A percentile compares a stretch with the other conserved stretches of the same genome.
Evolutionary conservation across 2,113 vertebrate genomes (phyloP).

Genomic region (Cebidichthys violaceus): DNA sequence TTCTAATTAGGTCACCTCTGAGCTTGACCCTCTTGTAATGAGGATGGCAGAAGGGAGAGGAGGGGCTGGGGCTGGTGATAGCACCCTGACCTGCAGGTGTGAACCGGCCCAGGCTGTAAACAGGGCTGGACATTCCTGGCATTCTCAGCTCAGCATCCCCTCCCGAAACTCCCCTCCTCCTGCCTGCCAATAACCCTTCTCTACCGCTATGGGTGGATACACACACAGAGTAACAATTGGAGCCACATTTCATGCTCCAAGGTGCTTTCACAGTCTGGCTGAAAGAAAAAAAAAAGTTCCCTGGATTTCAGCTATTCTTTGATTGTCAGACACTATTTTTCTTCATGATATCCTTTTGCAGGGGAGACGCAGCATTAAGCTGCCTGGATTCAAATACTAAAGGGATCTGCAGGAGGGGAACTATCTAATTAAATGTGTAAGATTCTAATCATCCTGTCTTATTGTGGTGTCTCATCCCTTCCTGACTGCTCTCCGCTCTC

Average conservation of each 20-base stretch:
- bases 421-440: conserved; percentile 64
- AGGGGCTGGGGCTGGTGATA: conserved; percentile 80
- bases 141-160: conserved; percentile 86
- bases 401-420: conserved; percentile 56
- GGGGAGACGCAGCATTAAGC: conserved; percentile 31
- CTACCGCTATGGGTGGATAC: conserved; percentile 71
- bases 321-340: conserved; percentile 59
- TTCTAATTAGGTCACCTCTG: conserved; percentile 89
- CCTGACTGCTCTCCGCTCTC: conserved; percentile 31
- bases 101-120: conserved; percentile 85
- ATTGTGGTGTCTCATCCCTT: conserved; percentile 34
- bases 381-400: conserved; percentile 61
- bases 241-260: conserved; percentile 80
- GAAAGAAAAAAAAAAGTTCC: conserved; percentile 57
- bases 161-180: conserved; percentile 75
- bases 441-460: conserved; percentile 57
- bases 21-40: conserved; percentile 88
- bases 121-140: conserved; percentile 86
- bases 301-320: conserved; percentile 52
- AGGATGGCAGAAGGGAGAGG: conserved; percentile 77
- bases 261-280: conserved; percentile 67
- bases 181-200: conserved; percentile 76
- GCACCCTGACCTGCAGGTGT: conserved; percentile 89
- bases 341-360: conserved; percentile 51
- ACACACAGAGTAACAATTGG: conserved; percentile 79